Percentiles rank a stretch among this genome's conserved stretches.
Conservation (phyloP, 2,888 invertebrate species). For the Ennomos fuscantarius region DNA sequence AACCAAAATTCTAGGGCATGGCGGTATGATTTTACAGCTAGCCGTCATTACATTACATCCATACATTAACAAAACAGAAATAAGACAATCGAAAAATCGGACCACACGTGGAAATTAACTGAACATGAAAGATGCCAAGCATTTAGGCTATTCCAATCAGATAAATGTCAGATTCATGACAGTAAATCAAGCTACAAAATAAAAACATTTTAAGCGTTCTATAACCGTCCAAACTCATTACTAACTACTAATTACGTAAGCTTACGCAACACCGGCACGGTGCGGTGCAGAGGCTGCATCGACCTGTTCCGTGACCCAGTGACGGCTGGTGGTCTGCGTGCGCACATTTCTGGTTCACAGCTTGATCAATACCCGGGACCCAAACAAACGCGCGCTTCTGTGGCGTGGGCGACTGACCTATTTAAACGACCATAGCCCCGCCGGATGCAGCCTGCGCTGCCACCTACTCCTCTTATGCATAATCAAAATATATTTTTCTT, state of each 20-base stretch:
- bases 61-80: too few species aligned
- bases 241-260: conserved; percentile 28
- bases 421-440: conserved; percentile 46
- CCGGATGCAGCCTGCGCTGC: conserved; percentile 30
- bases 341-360: conserved; percentile 57
- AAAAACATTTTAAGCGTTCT: conserved; percentile 11
- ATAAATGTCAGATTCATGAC: conserved; percentile 12
- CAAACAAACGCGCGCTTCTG: conserved; percentile 75
- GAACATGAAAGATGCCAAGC: too few species aligned
- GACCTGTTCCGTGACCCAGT: conserved; percentile 45
- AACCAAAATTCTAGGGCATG: too few species aligned
- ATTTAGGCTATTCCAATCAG: conserved; percentile 4
- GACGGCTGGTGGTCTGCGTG: conserved; percentile 59
- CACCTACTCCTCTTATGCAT: conserved; percentile 25
- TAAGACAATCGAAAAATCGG: too few species aligned
- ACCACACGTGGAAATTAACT: too few species aligned
- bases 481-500: conserved; percentile 6
- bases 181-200: conserved; percentile 8
- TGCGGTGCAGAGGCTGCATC: conserved; percentile 49
- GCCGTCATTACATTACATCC: too few species aligned
- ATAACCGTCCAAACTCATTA: conserved; percentile 10
- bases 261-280: conserved; percentile 36
- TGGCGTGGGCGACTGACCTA: conserved; percentile 77
- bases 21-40: too few species aligned
- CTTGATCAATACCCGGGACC: conserved; percentile 78